These are phyloP conservation scores for Drosophila stalkeri DNA, from an alignment of 2,888 invertebrate species.

Conservation along the genomic window DNA sequence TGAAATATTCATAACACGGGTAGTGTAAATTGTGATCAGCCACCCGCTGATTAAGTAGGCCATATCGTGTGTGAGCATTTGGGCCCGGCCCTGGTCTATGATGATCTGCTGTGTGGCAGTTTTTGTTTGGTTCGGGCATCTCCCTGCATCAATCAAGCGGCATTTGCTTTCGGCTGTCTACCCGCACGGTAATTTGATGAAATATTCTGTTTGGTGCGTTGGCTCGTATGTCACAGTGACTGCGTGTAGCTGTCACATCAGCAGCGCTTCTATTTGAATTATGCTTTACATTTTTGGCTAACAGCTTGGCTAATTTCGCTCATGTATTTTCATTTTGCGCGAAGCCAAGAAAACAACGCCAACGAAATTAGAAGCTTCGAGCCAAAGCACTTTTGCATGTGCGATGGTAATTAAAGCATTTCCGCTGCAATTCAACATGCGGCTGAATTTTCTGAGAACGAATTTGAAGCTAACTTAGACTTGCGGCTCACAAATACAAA, in stretches of 20 bases:
- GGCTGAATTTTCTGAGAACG: conserved; percentile 38
- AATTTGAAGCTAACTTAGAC: conserved; percentile 1
- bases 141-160: conserved; percentile 63
- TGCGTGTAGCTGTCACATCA: conserved; percentile 22
- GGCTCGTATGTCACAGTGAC: conserved; percentile 20
- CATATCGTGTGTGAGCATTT: conserved; percentile 11
- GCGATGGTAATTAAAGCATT: conserved; percentile 60
- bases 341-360: conserved; percentile 8
- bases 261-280: conserved; percentile 47
- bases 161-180: conserved; percentile 40
- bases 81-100: conserved; percentile 1
- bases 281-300: conserved; percentile 54
- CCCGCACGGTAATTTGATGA: conserved; percentile 59
- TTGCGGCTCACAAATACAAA: not conserved
- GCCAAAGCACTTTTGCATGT: conserved; percentile 57
- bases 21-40: conserved; percentile 45
- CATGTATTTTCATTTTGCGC: conserved; percentile 48
- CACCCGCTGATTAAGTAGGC: conserved; percentile 59
- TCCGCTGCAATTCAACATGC: conserved; percentile 53
- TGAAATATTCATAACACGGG: conserved; percentile 66
- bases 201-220: conserved; percentile 59
- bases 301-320: conserved; percentile 56
- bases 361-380: conserved; percentile 25
- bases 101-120: conserved; percentile 6
- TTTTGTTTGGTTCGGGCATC: not conserved